Evolutionary conservation across 2,113 vertebrate species (phyloP).

Genomic region (Fukomys damarensis): DNA sequence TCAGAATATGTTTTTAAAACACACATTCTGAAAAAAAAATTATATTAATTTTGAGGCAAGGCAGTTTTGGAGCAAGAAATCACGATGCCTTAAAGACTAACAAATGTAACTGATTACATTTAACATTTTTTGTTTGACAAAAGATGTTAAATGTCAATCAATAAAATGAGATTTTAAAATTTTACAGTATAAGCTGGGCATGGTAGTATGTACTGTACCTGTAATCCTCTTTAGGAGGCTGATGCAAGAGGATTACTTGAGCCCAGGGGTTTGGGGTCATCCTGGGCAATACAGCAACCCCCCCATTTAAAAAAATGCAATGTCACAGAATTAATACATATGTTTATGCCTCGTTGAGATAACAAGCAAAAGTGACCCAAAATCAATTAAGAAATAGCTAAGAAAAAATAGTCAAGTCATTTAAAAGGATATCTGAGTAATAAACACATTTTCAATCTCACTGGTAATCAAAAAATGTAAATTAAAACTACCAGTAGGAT

Average conservation of each 20-base stretch:
- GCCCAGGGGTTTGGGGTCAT: not conserved
- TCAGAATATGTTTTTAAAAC: not conserved
- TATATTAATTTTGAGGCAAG: constrained; percentile 23
- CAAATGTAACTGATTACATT: constrained; percentile 16
- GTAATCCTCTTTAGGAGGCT: not conserved
- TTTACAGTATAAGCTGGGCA: not conserved
- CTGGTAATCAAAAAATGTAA: constrained; percentile 33
- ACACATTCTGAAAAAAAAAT: constrained; percentile 30
- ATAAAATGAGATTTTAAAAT: not conserved
- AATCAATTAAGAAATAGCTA: constrained; percentile 35
- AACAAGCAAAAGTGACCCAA: not conserved
- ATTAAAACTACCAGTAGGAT: not conserved
- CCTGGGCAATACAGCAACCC: not conserved
- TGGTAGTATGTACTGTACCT: not conserved
- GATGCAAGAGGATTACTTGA: not conserved
- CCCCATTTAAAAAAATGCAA: not conserved
- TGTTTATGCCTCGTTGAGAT: constrained; percentile 37
- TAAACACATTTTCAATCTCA: constrained; percentile 18
- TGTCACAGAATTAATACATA: not conserved
- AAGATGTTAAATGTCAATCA: constrained; percentile 3
- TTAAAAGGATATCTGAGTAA: constrained; percentile 20
- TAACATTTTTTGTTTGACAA: not conserved
- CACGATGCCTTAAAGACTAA: not conserved
- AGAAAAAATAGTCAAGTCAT: not conserved
- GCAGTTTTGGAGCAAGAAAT: constrained; percentile 32